Conservation (phyloP, 2,797 vertebrate species). For the Cheirogaleus major region DNA sequence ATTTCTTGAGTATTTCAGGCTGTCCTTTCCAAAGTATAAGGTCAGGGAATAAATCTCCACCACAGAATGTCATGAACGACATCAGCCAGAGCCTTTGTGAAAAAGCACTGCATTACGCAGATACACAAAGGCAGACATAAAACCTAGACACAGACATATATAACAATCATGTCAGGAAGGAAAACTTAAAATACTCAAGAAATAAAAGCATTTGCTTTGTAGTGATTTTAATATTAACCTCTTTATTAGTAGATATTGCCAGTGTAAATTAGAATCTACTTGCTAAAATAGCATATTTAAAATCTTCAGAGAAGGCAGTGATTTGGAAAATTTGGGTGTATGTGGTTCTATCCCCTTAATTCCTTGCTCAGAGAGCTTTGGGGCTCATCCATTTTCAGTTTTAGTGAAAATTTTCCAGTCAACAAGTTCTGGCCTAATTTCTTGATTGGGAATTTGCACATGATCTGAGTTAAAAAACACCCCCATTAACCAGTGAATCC, state of each 20-base stretch:
- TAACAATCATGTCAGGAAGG: conserved; percentile 56
- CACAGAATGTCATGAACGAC: conserved; percentile 77
- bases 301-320: not conserved
- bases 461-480: not conserved
- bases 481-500: not conserved
- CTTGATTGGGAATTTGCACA: conserved; percentile 3
- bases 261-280: conserved; percentile 6
- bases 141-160: not conserved
- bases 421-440: not conserved
- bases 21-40: conserved; percentile 84
- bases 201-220: conserved; percentile 53
- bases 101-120: conserved; percentile 70
- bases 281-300: conserved; percentile 20
- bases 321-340: not conserved
- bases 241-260: not conserved
- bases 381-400: not conserved
- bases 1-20: conserved; percentile 80
- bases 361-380: conserved; percentile 10
- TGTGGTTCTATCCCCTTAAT: not conserved
- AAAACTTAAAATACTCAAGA: conserved; percentile 26
- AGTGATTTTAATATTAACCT: not conserved
- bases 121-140: conserved; percentile 71
- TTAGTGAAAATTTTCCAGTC: not conserved
- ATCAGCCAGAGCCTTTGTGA: conserved; percentile 73
- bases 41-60: conserved; percentile 84